Conservation (phyloP, 2,888 invertebrate genomes). For the Argyresthia albistria region DNA sequence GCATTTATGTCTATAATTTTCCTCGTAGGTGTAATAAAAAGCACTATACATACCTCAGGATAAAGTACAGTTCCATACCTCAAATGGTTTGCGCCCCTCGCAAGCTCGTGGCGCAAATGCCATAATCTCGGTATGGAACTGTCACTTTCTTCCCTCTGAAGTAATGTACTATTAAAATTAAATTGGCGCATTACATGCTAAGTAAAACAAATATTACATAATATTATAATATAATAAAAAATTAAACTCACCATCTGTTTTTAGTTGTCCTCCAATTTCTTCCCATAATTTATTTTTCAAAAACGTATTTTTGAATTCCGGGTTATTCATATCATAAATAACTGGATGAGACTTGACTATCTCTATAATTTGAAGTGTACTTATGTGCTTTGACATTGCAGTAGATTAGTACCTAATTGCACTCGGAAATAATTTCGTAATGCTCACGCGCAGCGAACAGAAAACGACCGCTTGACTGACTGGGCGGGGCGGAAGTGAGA, state of each 20-base stretch:
- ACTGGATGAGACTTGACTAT: neutral
- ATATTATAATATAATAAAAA: neutral
- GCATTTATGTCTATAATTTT: too few relatives aligned
- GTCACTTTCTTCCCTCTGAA: too few relatives aligned
- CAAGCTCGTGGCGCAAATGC: too few relatives aligned
- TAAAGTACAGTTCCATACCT: too few relatives aligned
- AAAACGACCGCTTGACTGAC: neutral
- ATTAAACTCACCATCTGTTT: neutral
- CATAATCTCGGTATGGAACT: too few relatives aligned
- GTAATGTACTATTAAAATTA: too few relatives aligned
- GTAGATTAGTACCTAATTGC: neutral
- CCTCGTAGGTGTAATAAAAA: too few relatives aligned
- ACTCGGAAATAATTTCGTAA: neutral
- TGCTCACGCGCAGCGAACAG: neutral
- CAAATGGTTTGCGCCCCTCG: too few relatives aligned
- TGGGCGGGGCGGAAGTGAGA: neutral
- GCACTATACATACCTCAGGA: too few relatives aligned
- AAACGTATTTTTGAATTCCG: neutral
- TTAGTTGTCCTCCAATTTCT: neutral
- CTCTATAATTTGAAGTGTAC: neutral
- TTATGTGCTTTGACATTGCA: neutral
- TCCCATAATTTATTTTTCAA: neutral
- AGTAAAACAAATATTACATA: neutral
- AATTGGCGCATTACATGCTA: neutral
- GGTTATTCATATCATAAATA: neutral